phyloP scores from a whole-genome alignment of 2,113 vertebrate genomes.

The Peromyscus leucopus region DNA sequence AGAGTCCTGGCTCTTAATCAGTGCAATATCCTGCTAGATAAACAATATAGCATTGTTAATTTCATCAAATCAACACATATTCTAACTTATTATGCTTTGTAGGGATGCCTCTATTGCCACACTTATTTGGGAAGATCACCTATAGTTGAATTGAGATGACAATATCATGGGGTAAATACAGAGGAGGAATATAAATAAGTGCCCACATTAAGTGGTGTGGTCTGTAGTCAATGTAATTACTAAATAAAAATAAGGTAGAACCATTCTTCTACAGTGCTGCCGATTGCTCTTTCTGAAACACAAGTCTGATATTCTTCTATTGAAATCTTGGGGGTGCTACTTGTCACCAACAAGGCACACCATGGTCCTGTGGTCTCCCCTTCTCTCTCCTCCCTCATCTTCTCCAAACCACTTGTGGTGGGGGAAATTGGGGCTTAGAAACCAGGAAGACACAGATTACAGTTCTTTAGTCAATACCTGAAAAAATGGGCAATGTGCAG shows the following conservation, averaged over 20 bases:
- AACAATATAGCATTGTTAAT: conserved; percentile 58
- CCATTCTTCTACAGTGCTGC: conserved; percentile 15
- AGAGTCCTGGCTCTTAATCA: conserved; percentile 49
- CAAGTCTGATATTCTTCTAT: conserved; percentile 18
- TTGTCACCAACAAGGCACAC: not conserved
- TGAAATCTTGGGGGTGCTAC: not conserved
- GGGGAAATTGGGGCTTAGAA: conserved; percentile 10
- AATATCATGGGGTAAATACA: not conserved
- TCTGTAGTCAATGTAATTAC: not conserved
- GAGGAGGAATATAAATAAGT: conserved; percentile 45
- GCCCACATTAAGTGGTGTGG: not conserved
- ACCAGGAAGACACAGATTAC: not conserved
- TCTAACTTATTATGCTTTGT: not conserved
- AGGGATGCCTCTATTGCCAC: conserved; percentile 13
- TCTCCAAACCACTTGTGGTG: not conserved
- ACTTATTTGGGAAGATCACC: not conserved
- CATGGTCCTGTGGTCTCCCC: not conserved
- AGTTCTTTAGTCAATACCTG: not conserved
- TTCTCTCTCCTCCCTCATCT: not conserved
- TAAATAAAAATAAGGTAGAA: conserved; percentile 34
- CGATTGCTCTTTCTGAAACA: conserved; percentile 27
- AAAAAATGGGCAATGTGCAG: not conserved
- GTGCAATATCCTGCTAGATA: conserved; percentile 14
- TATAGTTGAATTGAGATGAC: conserved; percentile 23
- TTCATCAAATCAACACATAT: conserved; percentile 48